Base-by-base conservation (phyloP, 2,797 vertebrate species). In the Tympanoctomys barrerae region DNA sequence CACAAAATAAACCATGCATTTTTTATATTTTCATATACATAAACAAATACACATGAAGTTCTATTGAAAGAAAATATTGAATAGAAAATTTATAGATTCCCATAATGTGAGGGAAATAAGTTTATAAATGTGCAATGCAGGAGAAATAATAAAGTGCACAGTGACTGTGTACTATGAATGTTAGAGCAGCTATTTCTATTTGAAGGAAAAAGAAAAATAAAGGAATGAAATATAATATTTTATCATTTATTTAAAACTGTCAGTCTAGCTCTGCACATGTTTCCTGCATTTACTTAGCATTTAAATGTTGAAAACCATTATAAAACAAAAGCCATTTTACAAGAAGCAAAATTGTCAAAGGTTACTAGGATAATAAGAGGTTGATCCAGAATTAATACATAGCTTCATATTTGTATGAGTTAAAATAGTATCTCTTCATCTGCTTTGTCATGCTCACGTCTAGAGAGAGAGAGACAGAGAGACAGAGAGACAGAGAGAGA, bases 1-100 rank as follows among this genome's bases (percentile, higher is more conserved):
- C 19, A 89, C 36, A 70, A 24, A 33, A 46, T 9, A 94, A 92
- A n/a, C 5, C 42, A 90, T 91, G 24, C 86, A 88, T 92, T 95
- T 95, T 85, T 85, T 46, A 96, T 18, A 28, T 11, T 95, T 92
- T 64, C 33, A 62, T 64, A 82, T 85, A 62, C 18, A 19, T 84
- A 91, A 89, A 36, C 91, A 92, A 92, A 83, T 89, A 81, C 64
- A 78, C 52, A 61, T 70, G 57, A 79, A 95, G 79, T 26, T 89
- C 33, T 80, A 86, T 79, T 85, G 52, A 39, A 96, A 96, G 18
- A 61, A 91, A 95, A 91, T 90, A 89, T 18, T 83, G 84, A 94
- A 89, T 81, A 87, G 54, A 90, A 96, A 96, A 97, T 96, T 61
- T 96, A 90, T 91, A 83, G 71, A 28, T 95, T 3, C 14, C 42